phyloP scores from a whole-genome alignment of 2,888 invertebrate species.

The Sisyra nigra region DNA sequence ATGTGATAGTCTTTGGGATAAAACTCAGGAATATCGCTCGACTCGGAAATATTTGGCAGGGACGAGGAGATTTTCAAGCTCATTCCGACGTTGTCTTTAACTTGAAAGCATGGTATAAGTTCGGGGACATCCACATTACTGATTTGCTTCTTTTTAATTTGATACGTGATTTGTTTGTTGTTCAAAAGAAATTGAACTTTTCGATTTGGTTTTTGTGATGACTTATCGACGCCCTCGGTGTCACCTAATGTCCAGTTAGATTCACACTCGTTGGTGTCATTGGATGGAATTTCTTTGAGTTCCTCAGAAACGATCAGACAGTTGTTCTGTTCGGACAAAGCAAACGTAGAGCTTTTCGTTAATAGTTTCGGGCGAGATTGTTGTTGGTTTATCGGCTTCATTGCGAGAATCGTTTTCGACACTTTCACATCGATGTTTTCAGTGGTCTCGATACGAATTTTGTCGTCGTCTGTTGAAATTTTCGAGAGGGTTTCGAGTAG shows the following conservation, averaged over 20 bases:
- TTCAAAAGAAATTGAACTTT: background rate
- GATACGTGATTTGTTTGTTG: background rate
- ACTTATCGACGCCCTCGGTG: too few relatives aligned
- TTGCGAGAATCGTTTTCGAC: background rate
- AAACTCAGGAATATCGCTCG: conserved; percentile 3
- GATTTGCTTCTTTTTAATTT: background rate
- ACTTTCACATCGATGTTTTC: background rate
- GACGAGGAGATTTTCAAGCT: conserved; percentile 4
- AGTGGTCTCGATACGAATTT: background rate
- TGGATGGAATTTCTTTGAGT: background rate
- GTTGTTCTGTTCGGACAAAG: background rate
- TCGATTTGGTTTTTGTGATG: background rate
- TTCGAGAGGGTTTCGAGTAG: background rate
- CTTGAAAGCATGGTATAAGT: background rate
- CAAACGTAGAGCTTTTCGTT: background rate
- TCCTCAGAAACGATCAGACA: background rate
- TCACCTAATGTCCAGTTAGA: too few relatives aligned
- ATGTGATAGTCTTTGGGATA: background rate
- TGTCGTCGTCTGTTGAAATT: background rate
- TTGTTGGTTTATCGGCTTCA: background rate
- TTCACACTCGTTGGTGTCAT: background rate
- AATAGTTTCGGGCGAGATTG: too few relatives aligned
- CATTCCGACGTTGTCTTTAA: background rate
- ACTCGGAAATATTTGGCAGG: conserved; percentile 5
- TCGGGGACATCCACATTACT: background rate